phyloP scores from a whole-genome alignment of 2,113 vertebrate species.

The Petrocephalus zakoni region DNA sequence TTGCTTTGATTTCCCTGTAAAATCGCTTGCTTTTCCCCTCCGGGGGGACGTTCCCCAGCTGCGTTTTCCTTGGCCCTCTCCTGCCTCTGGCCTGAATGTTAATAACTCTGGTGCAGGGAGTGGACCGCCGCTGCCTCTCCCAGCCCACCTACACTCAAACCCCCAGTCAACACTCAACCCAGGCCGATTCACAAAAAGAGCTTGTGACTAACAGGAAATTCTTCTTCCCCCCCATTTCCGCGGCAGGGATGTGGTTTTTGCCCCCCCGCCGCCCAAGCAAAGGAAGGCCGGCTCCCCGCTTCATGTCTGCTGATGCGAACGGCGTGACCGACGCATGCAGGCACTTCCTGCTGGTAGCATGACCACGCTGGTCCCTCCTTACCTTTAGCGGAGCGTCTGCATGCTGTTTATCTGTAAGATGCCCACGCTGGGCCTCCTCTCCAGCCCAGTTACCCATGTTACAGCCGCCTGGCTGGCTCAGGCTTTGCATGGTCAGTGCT shows the following conservation, averaged over 20 bases:
- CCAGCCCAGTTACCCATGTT: neutral
- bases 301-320: neutral
- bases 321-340: neutral
- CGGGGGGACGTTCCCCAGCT: neutral
- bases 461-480: neutral
- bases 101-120: neutral
- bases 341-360: neutral
- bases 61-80: neutral
- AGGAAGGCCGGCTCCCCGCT: neutral
- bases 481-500: neutral
- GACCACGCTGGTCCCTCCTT: neutral
- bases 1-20: neutral
- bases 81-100: neutral
- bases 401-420: no score
- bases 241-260: neutral
- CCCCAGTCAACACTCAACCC: neutral
- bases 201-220: neutral
- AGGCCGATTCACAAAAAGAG: neutral
- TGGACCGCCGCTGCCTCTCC: neutral
- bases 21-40: neutral
- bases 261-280: neutral
- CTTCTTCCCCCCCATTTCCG: neutral
- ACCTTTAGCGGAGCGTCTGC: neutral
- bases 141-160: slow-evolving; percentile 1
- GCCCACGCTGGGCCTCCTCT: neutral